Evolutionary conservation across 2,113 vertebrate genomes (phyloP).

Genomic region (Maylandia zebra): DNA sequence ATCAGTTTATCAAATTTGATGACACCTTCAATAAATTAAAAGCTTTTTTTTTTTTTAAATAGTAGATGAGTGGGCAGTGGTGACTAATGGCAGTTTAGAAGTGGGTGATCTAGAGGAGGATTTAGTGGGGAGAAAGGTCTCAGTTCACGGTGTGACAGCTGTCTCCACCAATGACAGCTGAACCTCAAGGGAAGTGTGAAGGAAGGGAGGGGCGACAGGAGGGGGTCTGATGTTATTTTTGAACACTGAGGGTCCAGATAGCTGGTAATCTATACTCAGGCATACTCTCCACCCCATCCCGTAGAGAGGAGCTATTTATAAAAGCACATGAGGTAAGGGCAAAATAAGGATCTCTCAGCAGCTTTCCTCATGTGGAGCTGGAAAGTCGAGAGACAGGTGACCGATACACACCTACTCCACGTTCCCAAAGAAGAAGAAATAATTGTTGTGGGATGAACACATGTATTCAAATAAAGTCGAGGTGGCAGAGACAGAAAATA

Average conservation of each 20-base stretch:
- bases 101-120: background rate
- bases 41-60: fast-evolving
- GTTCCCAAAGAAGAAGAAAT: background rate
- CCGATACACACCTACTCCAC: background rate
- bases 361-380: conserved; percentile 36
- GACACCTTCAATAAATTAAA: background rate
- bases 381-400: conserved; percentile 36
- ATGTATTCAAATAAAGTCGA: background rate
- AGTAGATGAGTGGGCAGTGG: background rate
- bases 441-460: background rate
- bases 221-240: conserved; percentile 54
- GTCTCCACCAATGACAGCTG: conserved; percentile 67
- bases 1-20: background rate
- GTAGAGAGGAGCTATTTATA: conserved; percentile 62
- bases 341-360: conserved; percentile 67
- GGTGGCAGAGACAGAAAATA: background rate
- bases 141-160: conserved; percentile 61
- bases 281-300: conserved; percentile 32
- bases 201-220: background rate
- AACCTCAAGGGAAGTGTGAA: conserved; percentile 20
- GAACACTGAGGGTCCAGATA: conserved; percentile 56
- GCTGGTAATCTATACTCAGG: conserved; percentile 68
- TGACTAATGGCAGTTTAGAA: background rate
- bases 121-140: background rate
- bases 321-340: conserved; percentile 60